Evolutionary conservation across 2,888 invertebrate species (phyloP), one percentile per base, ranked within the genome.

Genomic region (Polietes domitor): DNA sequence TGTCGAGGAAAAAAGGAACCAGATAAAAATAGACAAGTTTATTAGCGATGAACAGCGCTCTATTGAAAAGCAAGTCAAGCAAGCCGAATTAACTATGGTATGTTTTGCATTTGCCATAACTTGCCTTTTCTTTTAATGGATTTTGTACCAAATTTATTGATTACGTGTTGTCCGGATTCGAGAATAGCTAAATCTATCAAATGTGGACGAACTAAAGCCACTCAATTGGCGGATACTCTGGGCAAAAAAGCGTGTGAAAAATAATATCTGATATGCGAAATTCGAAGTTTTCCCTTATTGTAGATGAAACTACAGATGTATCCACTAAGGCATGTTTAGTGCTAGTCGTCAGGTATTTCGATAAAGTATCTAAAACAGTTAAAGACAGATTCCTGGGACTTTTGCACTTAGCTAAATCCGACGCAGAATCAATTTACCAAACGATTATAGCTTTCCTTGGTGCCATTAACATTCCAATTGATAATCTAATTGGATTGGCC

Each of bases 31-130:
- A 9, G 63, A 81, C 1, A 47, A 19, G 15, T 80, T 15, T 63
- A 41, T 80, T 58, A 63, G 21, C 37, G 65, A 43, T 9, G 71
- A 80, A 6, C 19, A 75, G 10, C 28, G 15, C 17, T 15, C 24
- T 2, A 24, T 77, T 7, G 21, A 47, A 19, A 74, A 76, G 21
- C 63, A 79, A 19, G 65, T 80, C 2, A 32, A 32, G 7, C 53
- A 77, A n/a, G 78, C 77, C 10, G 80, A 85, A 63, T 68, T 77
- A 19, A 80, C 80, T 15, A 28, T 82, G n/a, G 77, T 77, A 82
- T 85, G 82, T 85, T 85, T 80, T 58, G 50, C 32, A 77, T 85
- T 41, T 53, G 43, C 17, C 85, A 82, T 19, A 78, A 81, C 65
- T 79, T 79, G 37, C 80, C 79, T 15, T 70, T 85, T 41, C 28